A percentile compares a stretch with the other conserved stretches of the same genome.
Conservation (phyloP, 2,888 invertebrate genomes). For the Chymomyza amoena region DNA sequence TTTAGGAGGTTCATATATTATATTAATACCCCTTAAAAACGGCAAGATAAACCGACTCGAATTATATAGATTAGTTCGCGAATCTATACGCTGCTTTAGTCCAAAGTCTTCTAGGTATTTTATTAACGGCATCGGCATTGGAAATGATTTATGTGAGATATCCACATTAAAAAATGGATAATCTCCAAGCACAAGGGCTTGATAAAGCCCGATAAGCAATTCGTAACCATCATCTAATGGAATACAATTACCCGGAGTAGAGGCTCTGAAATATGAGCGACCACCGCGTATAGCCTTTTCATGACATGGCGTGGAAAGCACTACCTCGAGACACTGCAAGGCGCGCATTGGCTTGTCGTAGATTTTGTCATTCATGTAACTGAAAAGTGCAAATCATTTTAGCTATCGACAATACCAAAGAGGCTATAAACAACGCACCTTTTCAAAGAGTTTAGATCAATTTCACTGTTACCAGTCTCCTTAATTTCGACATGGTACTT, state of each 20-base stretch:
- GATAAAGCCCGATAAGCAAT: constrained; percentile 96
- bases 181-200: constrained; percentile 94
- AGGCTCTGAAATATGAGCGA: constrained; percentile 87
- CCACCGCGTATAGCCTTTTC: constrained; percentile 65
- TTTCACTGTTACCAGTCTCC: constrained; percentile 52
- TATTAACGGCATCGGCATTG: constrained; percentile 80
- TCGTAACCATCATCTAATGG: constrained; percentile 90
- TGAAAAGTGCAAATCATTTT: constrained; percentile 28
- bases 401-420: not conserved
- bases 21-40: constrained; percentile 63
- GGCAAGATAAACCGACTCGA: constrained; percentile 11
- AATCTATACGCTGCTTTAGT: not conserved
- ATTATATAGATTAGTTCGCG: constrained; percentile 10
- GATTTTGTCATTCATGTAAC: constrained; percentile 70
- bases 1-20: constrained; percentile 69
- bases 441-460: constrained; percentile 69
- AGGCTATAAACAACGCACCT: constrained; percentile 49
- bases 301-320: constrained; percentile 81
- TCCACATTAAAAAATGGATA: constrained; percentile 94
- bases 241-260: constrained; percentile 42
- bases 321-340: constrained; percentile 84
- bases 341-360: constrained; percentile 78
- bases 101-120: constrained; percentile 78
- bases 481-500: constrained; percentile 66
- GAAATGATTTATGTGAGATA: constrained; percentile 90